Percentiles rank a stretch among this genome's conserved stretches.
Conservation (phyloP, 2,113 vertebrate species). For the Dunckerocampus dactyliophorus region DNA sequence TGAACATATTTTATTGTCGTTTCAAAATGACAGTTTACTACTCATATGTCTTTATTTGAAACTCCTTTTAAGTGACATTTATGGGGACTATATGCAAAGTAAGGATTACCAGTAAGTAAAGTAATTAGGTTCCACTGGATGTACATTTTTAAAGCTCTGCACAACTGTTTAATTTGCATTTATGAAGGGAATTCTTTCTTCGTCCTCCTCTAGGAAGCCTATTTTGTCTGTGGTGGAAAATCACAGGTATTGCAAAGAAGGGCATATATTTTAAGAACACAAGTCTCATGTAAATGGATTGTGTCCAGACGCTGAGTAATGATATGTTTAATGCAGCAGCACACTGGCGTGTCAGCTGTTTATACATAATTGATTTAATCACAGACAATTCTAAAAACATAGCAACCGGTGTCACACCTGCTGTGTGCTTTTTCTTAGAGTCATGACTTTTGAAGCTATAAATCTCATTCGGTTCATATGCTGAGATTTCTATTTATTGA, state of each 20-base stretch:
- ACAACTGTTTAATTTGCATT: not conserved
- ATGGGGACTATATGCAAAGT: too few relatives aligned
- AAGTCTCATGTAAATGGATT: slow-evolving; percentile 25
- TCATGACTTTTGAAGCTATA: slow-evolving; percentile 7
- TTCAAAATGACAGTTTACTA: too few relatives aligned
- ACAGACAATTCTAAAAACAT: slow-evolving; percentile 24
- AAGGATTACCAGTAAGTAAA: too few relatives aligned
- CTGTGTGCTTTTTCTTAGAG: slow-evolving; percentile 26
- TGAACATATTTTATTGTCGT: too few relatives aligned
- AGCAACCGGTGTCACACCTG: slow-evolving; percentile 47
- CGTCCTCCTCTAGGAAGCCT: not conserved
- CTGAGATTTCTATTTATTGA: not conserved
- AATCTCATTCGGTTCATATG: not conserved
- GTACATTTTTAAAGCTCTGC: not conserved
- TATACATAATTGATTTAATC: slow-evolving; percentile 63
- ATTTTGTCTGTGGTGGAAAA: not conserved
- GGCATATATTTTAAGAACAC: slow-evolving; percentile 1
- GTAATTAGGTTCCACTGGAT: not conserved
- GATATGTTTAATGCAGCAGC: slow-evolving; percentile 71
- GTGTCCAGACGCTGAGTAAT: slow-evolving; percentile 50
- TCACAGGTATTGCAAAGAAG: slow-evolving; percentile 1
- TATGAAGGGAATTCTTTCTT: not conserved
- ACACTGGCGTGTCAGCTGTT: slow-evolving; percentile 53
- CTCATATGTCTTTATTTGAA: too few relatives aligned
- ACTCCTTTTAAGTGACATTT: too few relatives aligned